Evolutionary conservation across 1,140 invertebrate genomes (phyloP).

Genomic region (Orussus abietinus): DNA sequence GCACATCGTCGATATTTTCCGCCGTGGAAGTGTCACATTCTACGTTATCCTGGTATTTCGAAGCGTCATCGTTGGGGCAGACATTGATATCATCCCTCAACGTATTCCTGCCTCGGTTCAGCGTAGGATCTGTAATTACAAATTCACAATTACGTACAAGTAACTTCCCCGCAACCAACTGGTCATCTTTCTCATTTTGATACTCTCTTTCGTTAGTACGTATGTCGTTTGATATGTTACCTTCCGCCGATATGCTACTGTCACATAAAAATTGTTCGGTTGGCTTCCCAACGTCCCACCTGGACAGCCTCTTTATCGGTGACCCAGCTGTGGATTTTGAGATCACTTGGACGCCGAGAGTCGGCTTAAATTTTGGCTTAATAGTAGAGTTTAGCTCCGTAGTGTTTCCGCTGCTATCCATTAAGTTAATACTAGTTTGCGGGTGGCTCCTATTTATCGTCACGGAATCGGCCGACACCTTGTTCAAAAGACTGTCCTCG

Average conservation of each 20-base stretch:
- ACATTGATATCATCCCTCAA: no score
- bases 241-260: slow-evolving; percentile 39
- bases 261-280: slow-evolving; percentile 31
- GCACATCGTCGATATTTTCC: no score
- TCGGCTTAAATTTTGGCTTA: slow-evolving; percentile 46
- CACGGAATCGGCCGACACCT: slow-evolving; percentile 31
- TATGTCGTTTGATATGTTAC: not conserved
- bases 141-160: no score
- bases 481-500: slow-evolving; percentile 38
- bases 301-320: slow-evolving; percentile 44
- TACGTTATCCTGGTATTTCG: no score
- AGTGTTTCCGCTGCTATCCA: slow-evolving; percentile 27
- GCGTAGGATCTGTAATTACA: no score
- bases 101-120: no score
- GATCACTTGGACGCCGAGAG: slow-evolving; percentile 48
- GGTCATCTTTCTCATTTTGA: not conserved
- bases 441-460: slow-evolving; percentile 29
- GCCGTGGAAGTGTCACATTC: no score
- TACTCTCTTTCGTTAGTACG: not conserved
- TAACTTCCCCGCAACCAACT: no score
- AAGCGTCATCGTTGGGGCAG: no score
- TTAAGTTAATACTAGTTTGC: slow-evolving; percentile 23
- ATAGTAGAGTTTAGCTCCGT: no score
- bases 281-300: slow-evolving; percentile 53
- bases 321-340: slow-evolving; percentile 21